phyloP scores from a whole-genome alignment of 2,888 invertebrate species.

The Eupelmus urozonus region DNA sequence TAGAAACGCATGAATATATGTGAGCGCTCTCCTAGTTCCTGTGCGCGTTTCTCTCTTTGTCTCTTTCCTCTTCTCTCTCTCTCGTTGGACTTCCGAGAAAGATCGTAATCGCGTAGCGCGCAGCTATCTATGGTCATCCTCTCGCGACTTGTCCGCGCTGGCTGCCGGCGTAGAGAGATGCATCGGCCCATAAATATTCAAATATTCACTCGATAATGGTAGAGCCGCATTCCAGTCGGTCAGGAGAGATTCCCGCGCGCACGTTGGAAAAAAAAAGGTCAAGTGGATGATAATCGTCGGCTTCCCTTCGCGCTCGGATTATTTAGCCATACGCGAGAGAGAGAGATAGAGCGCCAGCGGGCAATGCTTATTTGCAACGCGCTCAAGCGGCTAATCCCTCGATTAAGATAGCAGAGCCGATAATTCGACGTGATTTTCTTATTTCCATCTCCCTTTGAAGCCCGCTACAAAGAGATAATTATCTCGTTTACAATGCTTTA shows the following conservation, averaged over 20 bases:
- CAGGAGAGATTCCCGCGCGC: background rate
- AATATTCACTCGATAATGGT: constrained; percentile 49
- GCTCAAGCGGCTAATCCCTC: constrained; percentile 51
- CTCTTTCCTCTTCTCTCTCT: too few species aligned
- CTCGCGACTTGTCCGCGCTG: background rate
- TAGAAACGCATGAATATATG: too few species aligned
- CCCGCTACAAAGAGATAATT: constrained; percentile 19
- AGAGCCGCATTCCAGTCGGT: constrained; percentile 17
- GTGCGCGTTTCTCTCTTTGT: background rate
- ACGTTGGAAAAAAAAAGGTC: constrained; percentile 20
- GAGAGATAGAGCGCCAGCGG: constrained; percentile 14
- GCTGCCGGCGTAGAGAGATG: background rate
- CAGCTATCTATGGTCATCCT: background rate
- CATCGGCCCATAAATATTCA: constrained; percentile 53
- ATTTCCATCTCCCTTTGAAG: background rate
- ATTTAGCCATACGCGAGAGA: background rate
- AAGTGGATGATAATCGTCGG: constrained; percentile 34
- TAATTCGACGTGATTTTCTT: background rate
- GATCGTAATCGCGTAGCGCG: too few species aligned
- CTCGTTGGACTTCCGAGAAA: background rate
- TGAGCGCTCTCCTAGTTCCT: background rate
- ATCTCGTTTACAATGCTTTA: constrained; percentile 37
- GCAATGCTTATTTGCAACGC: constrained; percentile 17
- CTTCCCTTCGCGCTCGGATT: background rate
- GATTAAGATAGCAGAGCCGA: constrained; percentile 41